Evolutionary conservation across 2,888 invertebrate genomes (phyloP), one percentile per base, ranked within the genome.

Genomic region (Sussaba pulchella): DNA sequence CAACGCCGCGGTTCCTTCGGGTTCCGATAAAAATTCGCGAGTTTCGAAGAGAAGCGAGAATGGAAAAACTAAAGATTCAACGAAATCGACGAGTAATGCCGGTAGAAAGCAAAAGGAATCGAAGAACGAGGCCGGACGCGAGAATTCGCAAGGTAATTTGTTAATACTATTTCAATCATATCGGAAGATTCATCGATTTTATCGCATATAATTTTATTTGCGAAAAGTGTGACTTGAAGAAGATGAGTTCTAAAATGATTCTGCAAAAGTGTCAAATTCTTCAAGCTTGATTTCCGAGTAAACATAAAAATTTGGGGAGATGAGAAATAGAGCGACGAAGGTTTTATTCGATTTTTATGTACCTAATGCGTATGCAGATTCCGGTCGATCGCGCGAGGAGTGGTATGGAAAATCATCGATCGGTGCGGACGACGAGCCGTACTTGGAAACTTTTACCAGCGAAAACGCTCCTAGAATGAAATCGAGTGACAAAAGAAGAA

Each of bases 391-490:
- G 4, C 39, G 47, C 2, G 54, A 76, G 10, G 47, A 47, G 2
- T 76, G 76, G 81, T 77, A 77, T 19, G 77, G 73, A 69, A 73
- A 59, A 64, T 57, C 59, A 1, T 57, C 70, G 14, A 41, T 6
- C 2, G 19, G 9, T 6, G n/a, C n/a, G 12, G 69, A 66, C n/a
- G 61, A 80, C 8, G 61, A 61, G 9, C 70, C 64, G 6, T 73
- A 57, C 10, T 41, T 57, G 41, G 75, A 82, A 52, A 85, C 84
- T 19, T 85, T 85, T 41, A 61, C 63, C 19, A 85, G 84, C 61
- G 83, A 83, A 36, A 85, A 85, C 64, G 82, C 85, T 1, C 76
- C 78, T 36, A 74, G 79, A 69, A 74, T 70, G 52, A 81, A 71
- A 61, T 43, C 73, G 45, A 45, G 47, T 41, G 67, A 36, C 50